These are phyloP conservation scores for Chymomyza amoena DNA, from an alignment of 2,888 invertebrate species.

Conservation along the genomic window DNA sequence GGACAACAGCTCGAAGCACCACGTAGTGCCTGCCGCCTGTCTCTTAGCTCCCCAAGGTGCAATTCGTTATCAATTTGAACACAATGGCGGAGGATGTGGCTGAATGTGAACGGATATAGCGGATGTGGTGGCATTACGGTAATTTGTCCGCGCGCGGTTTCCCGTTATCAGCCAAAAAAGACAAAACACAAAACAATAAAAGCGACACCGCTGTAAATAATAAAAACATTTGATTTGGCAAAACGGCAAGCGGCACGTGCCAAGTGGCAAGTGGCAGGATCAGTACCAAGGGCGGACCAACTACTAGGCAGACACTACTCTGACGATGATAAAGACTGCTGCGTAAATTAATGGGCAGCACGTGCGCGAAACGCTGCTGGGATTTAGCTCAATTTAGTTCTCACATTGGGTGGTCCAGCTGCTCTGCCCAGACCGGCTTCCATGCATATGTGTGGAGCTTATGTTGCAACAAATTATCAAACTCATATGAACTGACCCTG, in stretches of 20 bases:
- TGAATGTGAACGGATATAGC: neutral
- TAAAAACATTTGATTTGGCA: conserved; percentile 74
- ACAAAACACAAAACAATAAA: conserved; percentile 54
- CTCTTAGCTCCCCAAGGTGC: conserved; percentile 62
- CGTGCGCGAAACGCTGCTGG: conserved; percentile 58
- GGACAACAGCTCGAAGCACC: conserved; percentile 17
- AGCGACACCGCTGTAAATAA: conserved; percentile 69
- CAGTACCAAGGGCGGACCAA: neutral
- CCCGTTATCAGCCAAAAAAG: conserved; percentile 44
- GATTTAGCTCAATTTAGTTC: conserved; percentile 34
- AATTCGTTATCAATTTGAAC: conserved; percentile 67
- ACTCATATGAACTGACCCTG: conserved; percentile 15
- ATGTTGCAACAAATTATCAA: conserved; percentile 63
- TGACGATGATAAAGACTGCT: conserved; percentile 53
- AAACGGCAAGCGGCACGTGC: conserved; percentile 57
- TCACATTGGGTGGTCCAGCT: conserved; percentile 59
- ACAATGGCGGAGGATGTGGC: conserved; percentile 72
- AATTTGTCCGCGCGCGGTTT: conserved; percentile 60
- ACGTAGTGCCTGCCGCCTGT: neutral
- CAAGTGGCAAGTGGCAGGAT: conserved; percentile 26
- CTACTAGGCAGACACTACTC: neutral
- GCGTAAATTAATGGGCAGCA: conserved; percentile 77
- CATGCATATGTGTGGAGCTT: conserved; percentile 44
- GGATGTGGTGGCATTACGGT: conserved; percentile 42
- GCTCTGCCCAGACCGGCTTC: neutral